A percentile compares a stretch with the other conserved stretches of the same genome.
Conservation (phyloP, 2,888 invertebrate species). For the Aspidiotus destructor region DNA sequence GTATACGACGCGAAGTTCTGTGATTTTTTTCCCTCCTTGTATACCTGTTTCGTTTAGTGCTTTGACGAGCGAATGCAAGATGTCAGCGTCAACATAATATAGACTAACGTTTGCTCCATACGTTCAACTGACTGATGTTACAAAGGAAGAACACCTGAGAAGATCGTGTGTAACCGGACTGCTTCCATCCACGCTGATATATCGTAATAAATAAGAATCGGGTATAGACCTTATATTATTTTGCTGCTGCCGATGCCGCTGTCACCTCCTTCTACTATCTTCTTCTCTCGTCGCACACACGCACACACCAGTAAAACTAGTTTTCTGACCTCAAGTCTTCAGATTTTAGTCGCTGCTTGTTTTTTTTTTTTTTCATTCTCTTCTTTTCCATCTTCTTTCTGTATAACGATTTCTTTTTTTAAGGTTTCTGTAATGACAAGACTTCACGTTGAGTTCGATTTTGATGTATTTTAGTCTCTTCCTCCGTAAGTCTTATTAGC, state of each 20-base stretch:
- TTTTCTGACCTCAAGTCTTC: conserved; percentile 27
- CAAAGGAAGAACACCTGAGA: too few relatives aligned
- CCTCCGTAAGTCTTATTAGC: conserved; percentile 3
- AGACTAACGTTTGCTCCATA: too few relatives aligned
- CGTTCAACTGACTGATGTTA: too few relatives aligned
- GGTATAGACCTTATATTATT: too few relatives aligned
- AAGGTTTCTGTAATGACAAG: conserved; percentile 11
- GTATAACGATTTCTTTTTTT: not conserved
- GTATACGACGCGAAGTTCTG: too few relatives aligned
- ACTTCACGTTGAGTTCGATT: conserved; percentile 8
- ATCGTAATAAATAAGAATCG: too few relatives aligned
- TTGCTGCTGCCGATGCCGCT: not conserved
- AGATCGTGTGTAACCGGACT: too few relatives aligned
- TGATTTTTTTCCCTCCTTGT: too few relatives aligned
- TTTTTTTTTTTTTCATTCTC: conserved; percentile 2
- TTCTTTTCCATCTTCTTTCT: not conserved
- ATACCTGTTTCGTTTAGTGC: too few relatives aligned
- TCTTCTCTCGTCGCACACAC: not conserved
- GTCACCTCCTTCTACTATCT: not conserved
- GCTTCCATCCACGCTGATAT: too few relatives aligned
- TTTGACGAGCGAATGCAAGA: too few relatives aligned
- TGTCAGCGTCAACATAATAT: too few relatives aligned
- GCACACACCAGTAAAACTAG: conserved; percentile 22
- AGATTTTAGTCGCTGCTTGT: conserved; percentile 4
- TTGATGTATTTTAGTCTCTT: not conserved